These are phyloP conservation scores for Stenolophus ochropezus DNA, from an alignment of 2,888 invertebrate genomes.

Conservation along the genomic window DNA sequence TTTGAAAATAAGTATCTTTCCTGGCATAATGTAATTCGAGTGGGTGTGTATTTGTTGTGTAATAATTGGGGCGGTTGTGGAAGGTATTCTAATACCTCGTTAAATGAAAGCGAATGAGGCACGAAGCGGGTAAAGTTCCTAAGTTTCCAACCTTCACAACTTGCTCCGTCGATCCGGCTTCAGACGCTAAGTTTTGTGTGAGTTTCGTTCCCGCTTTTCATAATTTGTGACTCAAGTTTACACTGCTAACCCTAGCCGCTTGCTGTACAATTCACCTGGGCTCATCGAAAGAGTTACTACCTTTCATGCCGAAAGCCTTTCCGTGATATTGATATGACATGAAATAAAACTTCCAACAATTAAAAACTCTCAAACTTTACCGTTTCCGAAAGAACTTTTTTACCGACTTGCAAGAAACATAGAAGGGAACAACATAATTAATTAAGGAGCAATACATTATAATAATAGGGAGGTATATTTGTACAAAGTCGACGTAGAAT, in stretches of 20 bases:
- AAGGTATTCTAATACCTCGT: conserved; percentile 43
- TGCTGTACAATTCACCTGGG: background rate
- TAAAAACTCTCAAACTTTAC: too few relatives aligned
- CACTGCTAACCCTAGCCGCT: conserved; percentile 5
- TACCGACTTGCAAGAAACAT: too few relatives aligned
- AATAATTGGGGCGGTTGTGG: background rate
- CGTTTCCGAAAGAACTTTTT: too few relatives aligned
- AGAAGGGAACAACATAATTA: too few relatives aligned
- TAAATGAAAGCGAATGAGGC: conserved; percentile 51
- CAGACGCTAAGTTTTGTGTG: conserved; percentile 33
- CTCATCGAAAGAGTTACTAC: background rate
- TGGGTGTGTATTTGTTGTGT: background rate
- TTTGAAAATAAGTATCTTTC: background rate
- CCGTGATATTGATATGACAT: background rate
- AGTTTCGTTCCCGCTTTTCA: conserved; percentile 50
- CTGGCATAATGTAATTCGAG: background rate
- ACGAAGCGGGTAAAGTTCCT: background rate
- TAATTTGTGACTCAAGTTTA: conserved; percentile 53
- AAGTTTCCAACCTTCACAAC: conserved; percentile 41
- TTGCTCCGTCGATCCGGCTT: conserved; percentile 6
- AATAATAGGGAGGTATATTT: too few relatives aligned
- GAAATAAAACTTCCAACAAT: too few relatives aligned
- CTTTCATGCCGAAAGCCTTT: background rate
- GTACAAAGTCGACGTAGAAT: too few relatives aligned
- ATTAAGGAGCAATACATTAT: too few relatives aligned